Percentiles rank a stretch among this genome's conserved stretches.
These are phyloP conservation scores for Panopea generosa DNA, from an alignment of 2,888 invertebrate genomes.

Conservation along the genomic window DNA sequence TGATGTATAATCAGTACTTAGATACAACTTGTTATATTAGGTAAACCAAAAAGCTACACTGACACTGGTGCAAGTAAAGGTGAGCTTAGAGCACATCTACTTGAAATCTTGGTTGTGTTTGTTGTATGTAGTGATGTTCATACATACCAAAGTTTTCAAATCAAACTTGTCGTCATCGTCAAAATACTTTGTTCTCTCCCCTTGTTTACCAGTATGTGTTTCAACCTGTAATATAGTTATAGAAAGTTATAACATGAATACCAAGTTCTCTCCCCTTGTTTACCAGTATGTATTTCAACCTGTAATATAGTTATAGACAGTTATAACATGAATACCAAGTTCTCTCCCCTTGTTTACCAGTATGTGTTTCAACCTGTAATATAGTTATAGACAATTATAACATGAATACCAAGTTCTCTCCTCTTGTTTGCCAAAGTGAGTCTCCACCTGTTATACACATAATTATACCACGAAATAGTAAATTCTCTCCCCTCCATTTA, in stretches of 20 bases:
- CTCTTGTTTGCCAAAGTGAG: constrained; percentile 88
- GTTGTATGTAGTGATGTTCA: too few relatives aligned
- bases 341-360: constrained; percentile 88
- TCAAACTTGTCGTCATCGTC: constrained; percentile 95
- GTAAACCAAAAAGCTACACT: too few relatives aligned
- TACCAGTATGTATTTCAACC: constrained; percentile 89
- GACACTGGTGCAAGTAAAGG: too few relatives aligned
- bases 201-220: constrained; percentile 89
- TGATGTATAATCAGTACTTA: too few relatives aligned
- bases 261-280: constrained; percentile 90
- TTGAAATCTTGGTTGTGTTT: too few relatives aligned
- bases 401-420: constrained; percentile 92
- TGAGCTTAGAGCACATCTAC: too few relatives aligned
- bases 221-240: constrained; percentile 86
- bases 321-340: constrained; percentile 89
- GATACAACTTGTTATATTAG: too few relatives aligned
- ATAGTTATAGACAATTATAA: constrained; percentile 9
- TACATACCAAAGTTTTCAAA: constrained; percentile 90
- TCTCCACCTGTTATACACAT: constrained; percentile 87
- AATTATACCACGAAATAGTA: too few relatives aligned
- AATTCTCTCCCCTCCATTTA: neutral
- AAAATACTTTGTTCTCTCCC: constrained; percentile 93
- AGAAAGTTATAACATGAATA: constrained; percentile 88
- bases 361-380: constrained; percentile 89
- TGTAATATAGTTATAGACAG: constrained; percentile 61